Percentiles rank a stretch among this genome's conserved stretches.
Evolutionary conservation across 2,113 vertebrate species (phyloP).

Genomic region (Cochlearius cochlearius): DNA sequence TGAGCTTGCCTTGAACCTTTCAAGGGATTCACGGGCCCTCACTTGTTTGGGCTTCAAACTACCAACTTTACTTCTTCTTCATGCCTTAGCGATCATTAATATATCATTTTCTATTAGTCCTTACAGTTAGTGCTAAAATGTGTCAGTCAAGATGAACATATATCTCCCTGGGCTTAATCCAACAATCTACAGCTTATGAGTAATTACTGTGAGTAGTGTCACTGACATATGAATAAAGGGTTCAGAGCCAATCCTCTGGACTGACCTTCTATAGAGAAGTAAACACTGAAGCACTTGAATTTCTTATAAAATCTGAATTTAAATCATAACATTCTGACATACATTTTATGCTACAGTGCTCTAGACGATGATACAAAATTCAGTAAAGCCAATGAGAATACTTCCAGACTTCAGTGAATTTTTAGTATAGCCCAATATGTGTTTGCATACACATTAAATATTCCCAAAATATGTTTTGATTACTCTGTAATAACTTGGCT

Average conservation of each 20-base stretch:
- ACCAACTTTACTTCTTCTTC: not conserved
- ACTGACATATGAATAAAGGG: fast-evolving
- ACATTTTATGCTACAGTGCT: not conserved
- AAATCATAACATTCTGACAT: not conserved
- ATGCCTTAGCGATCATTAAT: not conserved
- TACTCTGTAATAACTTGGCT: not conserved
- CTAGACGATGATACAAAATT: not conserved
- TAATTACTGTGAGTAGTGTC: not conserved
- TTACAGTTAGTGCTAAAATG: not conserved
- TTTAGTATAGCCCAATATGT: not conserved
- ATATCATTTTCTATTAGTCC: not conserved
- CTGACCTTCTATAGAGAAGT: not conserved
- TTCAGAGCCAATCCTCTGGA: not conserved
- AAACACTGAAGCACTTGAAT: not conserved
- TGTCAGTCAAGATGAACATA: not conserved
- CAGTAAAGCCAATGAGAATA: not conserved
- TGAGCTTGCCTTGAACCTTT: not conserved
- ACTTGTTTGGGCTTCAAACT: not conserved
- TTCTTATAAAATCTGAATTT: not conserved
- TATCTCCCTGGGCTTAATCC: not conserved
- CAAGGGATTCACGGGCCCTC: not conserved
- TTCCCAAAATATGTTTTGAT: not conserved
- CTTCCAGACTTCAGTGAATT: not conserved
- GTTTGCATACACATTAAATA: not conserved
- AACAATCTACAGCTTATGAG: not conserved